A percentile compares a stretch with the other conserved stretches of the same genome.
phyloP scores from a whole-genome alignment of 2,113 vertebrate species.

The Catharus bicknelli region DNA sequence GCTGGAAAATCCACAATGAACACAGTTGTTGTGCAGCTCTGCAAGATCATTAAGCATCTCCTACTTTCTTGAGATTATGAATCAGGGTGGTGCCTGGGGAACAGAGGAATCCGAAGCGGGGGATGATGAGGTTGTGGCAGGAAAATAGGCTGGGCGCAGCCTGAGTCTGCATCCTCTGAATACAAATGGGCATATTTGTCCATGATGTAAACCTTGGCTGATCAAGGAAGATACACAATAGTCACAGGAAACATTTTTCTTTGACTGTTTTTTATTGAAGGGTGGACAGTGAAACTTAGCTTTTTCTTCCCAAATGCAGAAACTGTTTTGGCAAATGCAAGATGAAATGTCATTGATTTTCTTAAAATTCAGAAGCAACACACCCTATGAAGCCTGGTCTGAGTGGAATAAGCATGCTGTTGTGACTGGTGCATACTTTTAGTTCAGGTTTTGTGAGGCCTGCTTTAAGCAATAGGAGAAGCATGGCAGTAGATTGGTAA shows the following conservation, averaged over 20 bases:
- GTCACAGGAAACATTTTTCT: neutral
- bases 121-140: conserved; percentile 13
- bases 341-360: neutral
- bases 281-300: neutral
- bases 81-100: conserved; percentile 51
- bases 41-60: conserved; percentile 35
- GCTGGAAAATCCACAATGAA: conserved; percentile 34
- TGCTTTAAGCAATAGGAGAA: neutral
- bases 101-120: neutral
- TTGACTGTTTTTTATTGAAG: neutral
- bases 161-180: conserved; percentile 26
- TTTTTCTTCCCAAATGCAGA: neutral
- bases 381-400: neutral
- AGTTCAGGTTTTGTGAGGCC: neutral
- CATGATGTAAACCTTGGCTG: neutral
- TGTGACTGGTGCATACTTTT: neutral
- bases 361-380: neutral
- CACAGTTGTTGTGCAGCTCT: neutral
- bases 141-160: neutral
- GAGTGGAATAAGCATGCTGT: neutral
- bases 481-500: neutral
- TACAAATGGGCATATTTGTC: conserved; percentile 1
- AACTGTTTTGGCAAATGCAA: neutral
- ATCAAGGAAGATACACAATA: neutral
- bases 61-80: conserved; percentile 40